Percentiles rank a stretch among this genome's conserved stretches.
Conservation (phyloP, 2,888 invertebrate species). For the Apoda limacodes region DNA sequence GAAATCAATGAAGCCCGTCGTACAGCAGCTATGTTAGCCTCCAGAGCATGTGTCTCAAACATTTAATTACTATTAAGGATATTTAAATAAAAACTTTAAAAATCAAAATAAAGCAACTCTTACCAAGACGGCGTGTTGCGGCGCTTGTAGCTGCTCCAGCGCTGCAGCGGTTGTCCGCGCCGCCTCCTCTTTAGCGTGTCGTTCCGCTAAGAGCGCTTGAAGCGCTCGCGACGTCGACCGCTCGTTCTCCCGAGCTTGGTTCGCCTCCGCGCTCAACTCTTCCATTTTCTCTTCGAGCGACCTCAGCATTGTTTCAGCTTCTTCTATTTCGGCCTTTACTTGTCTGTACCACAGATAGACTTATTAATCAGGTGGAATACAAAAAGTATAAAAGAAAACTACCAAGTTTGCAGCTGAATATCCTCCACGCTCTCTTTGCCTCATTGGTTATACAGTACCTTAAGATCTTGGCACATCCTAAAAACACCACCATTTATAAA, state of each 20-base stretch:
- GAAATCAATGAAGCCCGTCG: neutral
- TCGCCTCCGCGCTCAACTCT: constrained; percentile 31
- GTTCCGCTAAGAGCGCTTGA: constrained; percentile 25
- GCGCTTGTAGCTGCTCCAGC: constrained; percentile 34
- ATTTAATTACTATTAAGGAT: neutral
- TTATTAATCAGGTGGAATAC: no score
- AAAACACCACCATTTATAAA: no score
- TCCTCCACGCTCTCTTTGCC: no score
- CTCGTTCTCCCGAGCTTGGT: constrained; percentile 36
- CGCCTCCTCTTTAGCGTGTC: constrained; percentile 27
- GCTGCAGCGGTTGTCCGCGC: constrained; percentile 33
- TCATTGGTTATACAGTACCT: no score
- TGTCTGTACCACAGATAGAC: constrained; percentile 29
- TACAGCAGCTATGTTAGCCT: no score
- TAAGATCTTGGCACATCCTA: no score
- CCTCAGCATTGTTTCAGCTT: constrained; percentile 24
- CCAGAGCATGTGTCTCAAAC: neutral
- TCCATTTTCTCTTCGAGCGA: constrained; percentile 27
- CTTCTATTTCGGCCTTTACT: constrained; percentile 30
- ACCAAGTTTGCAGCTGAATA: no score
- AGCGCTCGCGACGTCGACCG: constrained; percentile 31
- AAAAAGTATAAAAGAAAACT: no score
- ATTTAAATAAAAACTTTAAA: no score
- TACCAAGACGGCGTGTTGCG: constrained; percentile 41
- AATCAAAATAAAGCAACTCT: no score